Evolutionary conservation across 2,113 vertebrate species (phyloP), one percentile per base, ranked within the genome.

Genomic region (Chaetops frenatus): DNA sequence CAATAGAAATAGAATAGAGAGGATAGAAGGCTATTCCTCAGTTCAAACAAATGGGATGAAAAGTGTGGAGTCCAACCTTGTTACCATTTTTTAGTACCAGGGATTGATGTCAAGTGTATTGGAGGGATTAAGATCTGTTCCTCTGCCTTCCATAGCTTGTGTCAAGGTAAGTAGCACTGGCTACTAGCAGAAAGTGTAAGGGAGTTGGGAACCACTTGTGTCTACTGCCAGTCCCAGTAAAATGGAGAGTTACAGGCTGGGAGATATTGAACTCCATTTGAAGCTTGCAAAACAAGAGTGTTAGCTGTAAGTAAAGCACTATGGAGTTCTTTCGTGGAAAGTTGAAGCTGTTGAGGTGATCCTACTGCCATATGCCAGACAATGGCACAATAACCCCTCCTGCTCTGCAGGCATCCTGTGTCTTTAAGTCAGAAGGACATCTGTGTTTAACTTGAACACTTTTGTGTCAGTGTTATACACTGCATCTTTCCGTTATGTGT

Each of bases 311-410:
- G 19, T 76, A 54, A 86, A 80, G 22, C 25, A 9, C 13, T 17
- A 8, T 14, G 21, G 48, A 56, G 24, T 74, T 91, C 35, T 13
- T 40, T 8, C 22, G 6, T 82, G 82, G 44, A 56, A 29, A 40
- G 10, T 3, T 81, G 48, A 65, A 47, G 64, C 60, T 57, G 51
- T 45, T 38, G 61, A 72, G n/a, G 27, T 82, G 71, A 36, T 54
- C 4, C 1, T 36, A 7, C 7, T 80, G 57, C 71, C 14, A 0
- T 27, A 5, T 42, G 24, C 33, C 40, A 10, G 44, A 29, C 17
- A 5, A 1, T 38, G 62, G 23, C 1, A 5, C 27, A 44, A 24
- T 3, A 1, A 64, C 42, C 53, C 8, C 69, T 57, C n/a, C 19
- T 0, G 1, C 38, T 74, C 78, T 87, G 51, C 53, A 40, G 11